These are phyloP conservation scores for Erinaceus europaeus DNA, from an alignment of 2,113 vertebrate species.

Conservation along the genomic window DNA sequence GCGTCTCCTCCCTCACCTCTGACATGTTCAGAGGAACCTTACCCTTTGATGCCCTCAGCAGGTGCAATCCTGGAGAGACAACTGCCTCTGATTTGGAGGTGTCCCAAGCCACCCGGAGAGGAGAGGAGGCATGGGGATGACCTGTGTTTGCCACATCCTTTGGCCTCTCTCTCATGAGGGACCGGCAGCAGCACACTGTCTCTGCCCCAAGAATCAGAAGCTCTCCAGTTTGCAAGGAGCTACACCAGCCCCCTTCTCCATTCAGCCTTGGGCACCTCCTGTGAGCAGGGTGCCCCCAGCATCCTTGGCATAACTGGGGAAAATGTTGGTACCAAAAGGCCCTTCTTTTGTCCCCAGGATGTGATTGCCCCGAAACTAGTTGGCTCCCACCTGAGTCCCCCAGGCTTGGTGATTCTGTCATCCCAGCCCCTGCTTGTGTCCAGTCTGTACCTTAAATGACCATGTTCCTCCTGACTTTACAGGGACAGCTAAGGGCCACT, in stretches of 20 bases:
- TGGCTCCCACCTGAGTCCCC: no score
- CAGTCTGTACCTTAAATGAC: neutral
- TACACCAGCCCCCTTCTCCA: neutral
- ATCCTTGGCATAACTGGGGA: neutral
- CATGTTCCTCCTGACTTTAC: neutral
- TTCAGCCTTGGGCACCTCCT: neutral
- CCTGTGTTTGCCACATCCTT: fast-evolving
- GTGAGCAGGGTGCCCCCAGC: neutral
- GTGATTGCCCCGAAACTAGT: no score
- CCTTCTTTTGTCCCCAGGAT: neutral
- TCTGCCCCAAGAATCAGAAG: neutral
- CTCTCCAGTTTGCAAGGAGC: neutral
- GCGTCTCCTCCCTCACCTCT: no score
- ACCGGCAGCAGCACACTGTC: fast-evolving
- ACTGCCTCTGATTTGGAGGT: neutral
- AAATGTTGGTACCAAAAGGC: neutral
- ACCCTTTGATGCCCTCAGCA: no score
- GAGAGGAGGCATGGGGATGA: neutral
- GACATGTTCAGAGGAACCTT: no score
- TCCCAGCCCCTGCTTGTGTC: neutral
- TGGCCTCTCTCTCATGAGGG: neutral
- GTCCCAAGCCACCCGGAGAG: neutral
- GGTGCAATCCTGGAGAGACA: neutral
- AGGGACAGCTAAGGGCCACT: neutral
- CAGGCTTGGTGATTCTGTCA: no score